A percentile compares a stretch with the other conserved stretches of the same genome.
These are phyloP conservation scores for Nothoprocta perdicaria DNA, from an alignment of 2,113 vertebrate species.

Conservation along the genomic window DNA sequence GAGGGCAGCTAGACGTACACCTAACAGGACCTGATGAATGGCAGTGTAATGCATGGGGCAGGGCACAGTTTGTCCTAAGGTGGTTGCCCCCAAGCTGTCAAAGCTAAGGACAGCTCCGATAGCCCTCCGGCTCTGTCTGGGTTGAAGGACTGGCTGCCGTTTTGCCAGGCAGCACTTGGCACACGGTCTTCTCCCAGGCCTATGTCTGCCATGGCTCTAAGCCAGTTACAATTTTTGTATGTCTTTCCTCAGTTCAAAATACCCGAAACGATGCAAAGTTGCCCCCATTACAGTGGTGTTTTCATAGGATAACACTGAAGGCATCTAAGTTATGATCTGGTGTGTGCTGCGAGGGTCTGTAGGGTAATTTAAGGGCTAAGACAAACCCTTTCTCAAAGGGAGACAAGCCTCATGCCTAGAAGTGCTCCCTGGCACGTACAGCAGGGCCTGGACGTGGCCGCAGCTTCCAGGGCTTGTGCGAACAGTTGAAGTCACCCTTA, in stretches of 20 bases:
- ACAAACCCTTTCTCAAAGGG: neutral
- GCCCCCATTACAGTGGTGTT: fast-evolving
- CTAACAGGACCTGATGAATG: neutral
- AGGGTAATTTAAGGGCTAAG: too few relatives aligned
- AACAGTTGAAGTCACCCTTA: fast-evolving
- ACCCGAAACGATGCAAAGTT: neutral
- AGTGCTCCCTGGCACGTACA: neutral
- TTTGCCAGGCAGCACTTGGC: too few relatives aligned
- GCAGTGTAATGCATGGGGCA: fast-evolving
- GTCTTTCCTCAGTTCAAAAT: neutral
- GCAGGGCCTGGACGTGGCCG: too few relatives aligned
- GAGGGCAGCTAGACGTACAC: neutral
- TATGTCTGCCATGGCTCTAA: neutral
- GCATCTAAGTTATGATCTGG: neutral
- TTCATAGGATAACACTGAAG: fast-evolving
- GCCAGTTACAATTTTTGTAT: fast-evolving
- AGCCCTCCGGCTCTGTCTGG: too few relatives aligned
- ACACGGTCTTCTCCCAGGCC: too few relatives aligned
- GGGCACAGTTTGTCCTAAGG: neutral
- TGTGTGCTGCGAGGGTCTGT: too few relatives aligned
- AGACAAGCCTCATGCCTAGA: neutral
- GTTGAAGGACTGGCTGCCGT: too few relatives aligned
- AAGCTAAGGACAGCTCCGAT: neutral
- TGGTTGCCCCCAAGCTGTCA: neutral
- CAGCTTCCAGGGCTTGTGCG: neutral